A percentile compares a stretch with the other conserved stretches of the same genome.
phyloP scores from a whole-genome alignment of 2,797 vertebrate genomes.

The Syncerus caffer region DNA sequence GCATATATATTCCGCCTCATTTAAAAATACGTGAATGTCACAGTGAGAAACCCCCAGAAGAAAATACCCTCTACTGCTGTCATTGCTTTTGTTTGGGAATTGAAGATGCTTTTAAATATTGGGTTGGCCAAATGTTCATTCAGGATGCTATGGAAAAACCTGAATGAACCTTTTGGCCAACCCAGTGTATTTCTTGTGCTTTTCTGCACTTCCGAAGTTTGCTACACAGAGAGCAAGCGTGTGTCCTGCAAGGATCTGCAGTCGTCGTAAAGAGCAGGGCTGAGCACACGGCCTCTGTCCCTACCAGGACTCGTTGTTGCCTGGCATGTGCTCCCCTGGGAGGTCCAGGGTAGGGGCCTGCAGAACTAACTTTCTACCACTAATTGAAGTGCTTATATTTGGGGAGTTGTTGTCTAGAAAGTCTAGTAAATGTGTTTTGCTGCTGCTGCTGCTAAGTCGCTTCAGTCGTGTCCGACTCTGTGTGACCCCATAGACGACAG shows the following conservation, averaged over 20 bases:
- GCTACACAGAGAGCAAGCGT: not conserved
- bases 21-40: not conserved
- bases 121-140: not conserved
- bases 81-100: not conserved
- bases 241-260: not conserved
- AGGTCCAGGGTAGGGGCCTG: not conserved
- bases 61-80: not conserved
- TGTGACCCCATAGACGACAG: too few species aligned
- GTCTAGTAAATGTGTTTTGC: not conserved
- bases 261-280: not conserved
- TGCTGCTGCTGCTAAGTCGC: too few species aligned
- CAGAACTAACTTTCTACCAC: not conserved
- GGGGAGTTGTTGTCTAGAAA: not conserved
- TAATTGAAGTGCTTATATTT: not conserved
- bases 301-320: not conserved
- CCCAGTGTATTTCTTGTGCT: not conserved
- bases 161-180: not conserved
- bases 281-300: not conserved
- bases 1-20: not conserved
- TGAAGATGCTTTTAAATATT: not conserved
- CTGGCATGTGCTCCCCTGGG: too few species aligned
- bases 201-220: not conserved
- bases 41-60: constrained; percentile 20
- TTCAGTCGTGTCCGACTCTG: too few species aligned
- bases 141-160: not conserved